Percentiles rank a stretch among this genome's conserved stretches.
These are phyloP conservation scores for Caranx ignobilis DNA, from an alignment of 2,113 vertebrate species.

Conservation along the genomic window DNA sequence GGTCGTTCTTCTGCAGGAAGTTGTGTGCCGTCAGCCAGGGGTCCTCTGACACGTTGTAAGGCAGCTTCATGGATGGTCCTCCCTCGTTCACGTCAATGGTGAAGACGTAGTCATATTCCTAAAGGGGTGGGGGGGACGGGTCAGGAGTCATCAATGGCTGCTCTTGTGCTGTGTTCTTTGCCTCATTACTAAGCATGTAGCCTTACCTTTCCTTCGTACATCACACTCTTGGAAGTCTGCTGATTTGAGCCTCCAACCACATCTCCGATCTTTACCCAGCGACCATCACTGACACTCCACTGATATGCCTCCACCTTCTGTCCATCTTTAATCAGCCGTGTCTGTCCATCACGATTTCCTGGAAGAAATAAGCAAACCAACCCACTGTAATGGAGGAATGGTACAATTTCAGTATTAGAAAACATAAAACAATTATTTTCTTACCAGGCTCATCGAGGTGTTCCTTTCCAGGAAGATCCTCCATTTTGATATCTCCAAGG, in stretches of 20 bases:
- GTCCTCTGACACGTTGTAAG: slow-evolving; percentile 93
- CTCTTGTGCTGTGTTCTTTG: rapidly evolving
- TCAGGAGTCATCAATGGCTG: not conserved
- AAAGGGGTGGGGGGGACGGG: slow-evolving; percentile 12
- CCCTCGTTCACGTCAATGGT: slow-evolving; percentile 97
- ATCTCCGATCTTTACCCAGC: slow-evolving; percentile 98
- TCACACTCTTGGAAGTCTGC: slow-evolving; percentile 91
- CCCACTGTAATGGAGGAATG: not conserved
- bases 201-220: slow-evolving; percentile 96
- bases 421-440: not conserved
- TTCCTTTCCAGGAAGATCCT: slow-evolving; percentile 94
- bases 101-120: slow-evolving; percentile 99
- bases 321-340: slow-evolving; percentile 82
- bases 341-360: slow-evolving; percentile 86
- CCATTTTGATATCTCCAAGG: slow-evolving; percentile 92
- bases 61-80: slow-evolving; percentile 94
- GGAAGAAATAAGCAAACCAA: slow-evolving; percentile 7
- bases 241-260: slow-evolving; percentile 97
- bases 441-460: slow-evolving; percentile 94
- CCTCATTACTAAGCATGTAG: not conserved
- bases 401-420: not conserved
- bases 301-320: slow-evolving; percentile 85
- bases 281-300: slow-evolving; percentile 82
- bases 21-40: slow-evolving; percentile 97
- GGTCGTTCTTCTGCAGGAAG: slow-evolving; percentile 95